Percentiles rank a stretch among this genome's conserved stretches.
Conservation (phyloP, 1,140 invertebrate species). For the Macrostomum lignano region DNA sequence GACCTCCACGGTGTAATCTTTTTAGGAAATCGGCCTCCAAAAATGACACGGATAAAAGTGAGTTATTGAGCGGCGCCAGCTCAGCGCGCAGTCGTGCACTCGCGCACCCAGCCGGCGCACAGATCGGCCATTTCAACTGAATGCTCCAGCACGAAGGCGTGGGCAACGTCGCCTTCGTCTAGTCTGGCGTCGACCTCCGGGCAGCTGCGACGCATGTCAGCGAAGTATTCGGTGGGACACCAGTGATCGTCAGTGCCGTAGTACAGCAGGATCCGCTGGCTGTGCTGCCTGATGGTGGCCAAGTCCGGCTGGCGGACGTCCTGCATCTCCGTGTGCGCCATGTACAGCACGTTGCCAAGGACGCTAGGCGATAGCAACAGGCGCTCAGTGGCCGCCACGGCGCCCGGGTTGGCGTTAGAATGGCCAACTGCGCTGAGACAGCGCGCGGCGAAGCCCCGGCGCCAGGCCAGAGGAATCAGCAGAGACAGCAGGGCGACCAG, state of each 20-base stretch:
- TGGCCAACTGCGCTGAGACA: slow-evolving; percentile 17
- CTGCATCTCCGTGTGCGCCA: slow-evolving; percentile 27
- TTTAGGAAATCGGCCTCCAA: too few relatives aligned
- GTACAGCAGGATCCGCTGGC: slow-evolving; percentile 37
- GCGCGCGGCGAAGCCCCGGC: slow-evolving; percentile 11
- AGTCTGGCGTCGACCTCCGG: slow-evolving; percentile 36
- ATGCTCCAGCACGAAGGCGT: slow-evolving; percentile 42
- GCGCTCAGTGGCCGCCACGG: slow-evolving; percentile 15
- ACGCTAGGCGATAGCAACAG: background rate
- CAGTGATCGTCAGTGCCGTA: slow-evolving; percentile 45
- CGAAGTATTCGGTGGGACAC: slow-evolving; percentile 39
- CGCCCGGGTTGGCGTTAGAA: slow-evolving; percentile 17
- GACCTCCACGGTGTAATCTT: too few relatives aligned
- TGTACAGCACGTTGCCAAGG: slow-evolving; percentile 12
- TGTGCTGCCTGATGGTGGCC: slow-evolving; percentile 15
- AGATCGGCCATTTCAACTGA: slow-evolving; percentile 34
- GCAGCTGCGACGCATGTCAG: slow-evolving; percentile 33
- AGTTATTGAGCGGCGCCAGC: too few relatives aligned
- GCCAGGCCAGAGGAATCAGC: slow-evolving; percentile 17
- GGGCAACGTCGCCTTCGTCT: slow-evolving; percentile 36
- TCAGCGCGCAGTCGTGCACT: too few relatives aligned
- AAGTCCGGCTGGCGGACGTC: slow-evolving; percentile 21
- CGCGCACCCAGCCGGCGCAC: slow-evolving; percentile 15
- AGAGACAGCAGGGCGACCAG: too few relatives aligned
- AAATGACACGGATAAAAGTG: too few relatives aligned